Conservation (phyloP, 2,888 invertebrate genomes). For the Nipponacmea schrenckii region DNA sequence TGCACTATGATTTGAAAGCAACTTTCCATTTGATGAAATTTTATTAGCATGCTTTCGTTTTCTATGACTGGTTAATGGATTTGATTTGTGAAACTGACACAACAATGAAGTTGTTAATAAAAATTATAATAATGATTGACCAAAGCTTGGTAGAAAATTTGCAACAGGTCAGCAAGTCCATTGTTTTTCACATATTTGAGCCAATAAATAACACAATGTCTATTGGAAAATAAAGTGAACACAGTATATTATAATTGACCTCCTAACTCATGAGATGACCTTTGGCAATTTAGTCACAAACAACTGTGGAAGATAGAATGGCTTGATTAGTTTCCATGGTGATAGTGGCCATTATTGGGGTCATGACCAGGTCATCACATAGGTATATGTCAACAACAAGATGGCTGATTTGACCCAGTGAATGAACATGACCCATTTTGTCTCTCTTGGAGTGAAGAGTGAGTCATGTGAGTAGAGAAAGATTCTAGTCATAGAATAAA, state of each 20-base stretch:
- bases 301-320: neutral
- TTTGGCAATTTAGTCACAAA: conserved; percentile 1
- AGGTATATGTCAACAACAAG: conserved; percentile 11
- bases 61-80: neutral
- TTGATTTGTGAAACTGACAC: neutral
- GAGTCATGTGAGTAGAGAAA: neutral
- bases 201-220: no score
- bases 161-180: neutral
- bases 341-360: neutral
- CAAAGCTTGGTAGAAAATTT: neutral
- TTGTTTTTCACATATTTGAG: neutral
- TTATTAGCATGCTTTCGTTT: no score
- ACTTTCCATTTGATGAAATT: no score
- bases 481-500: neutral
- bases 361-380: conserved; percentile 15
- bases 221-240: no score
- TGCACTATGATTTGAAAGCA: no score
- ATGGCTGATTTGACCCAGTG: conserved; percentile 8
- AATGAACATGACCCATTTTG: neutral
- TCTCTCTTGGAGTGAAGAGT: neutral
- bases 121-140: neutral
- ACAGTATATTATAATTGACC: neutral
- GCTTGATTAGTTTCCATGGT: conserved; percentile 4
- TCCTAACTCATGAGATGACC: neutral
- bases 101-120: neutral